Percentiles rank a stretch among this genome's conserved stretches.
phyloP scores from a whole-genome alignment of 2,113 vertebrate species.

The human region GRCh38 chrX:11393001-11393500 shows the following conservation, averaged over 20 bases:
- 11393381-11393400: neutral
- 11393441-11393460: neutral
- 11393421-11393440: neutral
- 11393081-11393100: constrained; percentile 33
- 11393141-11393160: neutral
- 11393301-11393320: neutral
- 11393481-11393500: neutral
- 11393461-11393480: neutral
- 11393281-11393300: neutral
- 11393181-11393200: neutral
- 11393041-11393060: neutral
- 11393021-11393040: neutral
- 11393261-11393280: neutral
- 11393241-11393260: neutral
- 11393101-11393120: neutral
- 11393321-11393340: neutral
- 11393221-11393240: neutral
- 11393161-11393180: neutral
- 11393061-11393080: constrained; percentile 17
- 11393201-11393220: neutral
- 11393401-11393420: neutral
- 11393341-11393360: neutral
- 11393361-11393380: neutral
- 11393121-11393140: constrained; percentile 18
- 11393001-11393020: neutral